Evolutionary conservation across 1,140 invertebrate species (phyloP).

Genomic region (Achroia grisella): DNA sequence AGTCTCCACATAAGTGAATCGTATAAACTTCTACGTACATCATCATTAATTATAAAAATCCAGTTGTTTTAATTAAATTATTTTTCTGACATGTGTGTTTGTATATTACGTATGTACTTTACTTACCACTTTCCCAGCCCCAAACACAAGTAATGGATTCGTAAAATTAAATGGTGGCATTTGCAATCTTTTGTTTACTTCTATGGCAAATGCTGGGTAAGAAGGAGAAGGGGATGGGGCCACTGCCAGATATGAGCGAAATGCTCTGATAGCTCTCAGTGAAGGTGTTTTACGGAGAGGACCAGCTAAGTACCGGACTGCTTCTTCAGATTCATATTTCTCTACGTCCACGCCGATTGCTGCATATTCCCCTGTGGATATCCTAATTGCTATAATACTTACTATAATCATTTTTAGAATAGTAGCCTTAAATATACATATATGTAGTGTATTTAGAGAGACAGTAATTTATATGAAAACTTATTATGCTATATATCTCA

Average conservation of each 20-base stretch:
- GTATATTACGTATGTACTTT: not conserved
- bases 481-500: too few relatives aligned
- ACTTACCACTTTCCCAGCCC: constrained; percentile 82
- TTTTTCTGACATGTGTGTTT: too few relatives aligned
- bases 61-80: too few relatives aligned
- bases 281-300: constrained; percentile 77
- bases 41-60: too few relatives aligned
- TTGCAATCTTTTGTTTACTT: constrained; percentile 86
- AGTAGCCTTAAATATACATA: too few relatives aligned
- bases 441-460: too few relatives aligned
- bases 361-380: constrained; percentile 85
- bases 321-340: constrained; percentile 85
- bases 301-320: constrained; percentile 84
- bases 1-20: too few relatives aligned
- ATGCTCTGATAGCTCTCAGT: constrained; percentile 73
- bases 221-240: constrained; percentile 80
- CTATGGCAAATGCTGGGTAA: constrained; percentile 83
- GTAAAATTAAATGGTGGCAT: constrained; percentile 89
- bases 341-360: constrained; percentile 93
- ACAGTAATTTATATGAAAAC: too few relatives aligned
- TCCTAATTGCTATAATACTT: too few relatives aligned
- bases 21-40: too few relatives aligned
- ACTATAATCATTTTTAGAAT: too few relatives aligned
- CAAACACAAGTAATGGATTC: constrained; percentile 82
- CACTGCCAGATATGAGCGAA: constrained; percentile 84